phyloP scores from a whole-genome alignment of 2,113 vertebrate genomes.

The Egretta garzetta region DNA sequence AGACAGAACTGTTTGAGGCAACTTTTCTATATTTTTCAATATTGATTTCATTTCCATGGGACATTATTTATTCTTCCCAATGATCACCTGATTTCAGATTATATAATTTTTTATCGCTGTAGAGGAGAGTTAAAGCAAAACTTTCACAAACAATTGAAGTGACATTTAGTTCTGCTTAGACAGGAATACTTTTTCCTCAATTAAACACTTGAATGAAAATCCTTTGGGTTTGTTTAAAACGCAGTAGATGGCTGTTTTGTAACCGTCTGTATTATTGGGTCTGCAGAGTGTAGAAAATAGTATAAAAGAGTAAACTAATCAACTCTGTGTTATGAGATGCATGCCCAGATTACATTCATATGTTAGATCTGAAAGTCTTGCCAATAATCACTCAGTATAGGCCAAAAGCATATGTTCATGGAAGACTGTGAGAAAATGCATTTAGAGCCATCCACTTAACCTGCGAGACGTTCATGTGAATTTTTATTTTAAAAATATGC shows the following conservation, averaged over 20 bases:
- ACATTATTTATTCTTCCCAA: neutral
- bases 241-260: neutral
- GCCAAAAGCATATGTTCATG: neutral
- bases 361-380: neutral
- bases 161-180: neutral
- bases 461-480: neutral
- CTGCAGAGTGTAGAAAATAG: neutral
- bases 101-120: neutral
- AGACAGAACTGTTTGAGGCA: neutral
- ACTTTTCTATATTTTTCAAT: neutral
- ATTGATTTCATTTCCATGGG: neutral
- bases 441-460: neutral
- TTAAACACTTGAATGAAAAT: neutral
- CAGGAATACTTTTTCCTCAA: neutral
- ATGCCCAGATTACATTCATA: neutral
- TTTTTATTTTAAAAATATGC: neutral
- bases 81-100: neutral
- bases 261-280: neutral
- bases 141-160: neutral
- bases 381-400: neutral
- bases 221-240: neutral
- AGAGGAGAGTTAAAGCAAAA: neutral
- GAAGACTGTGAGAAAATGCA: neutral
- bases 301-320: neutral
- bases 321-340: neutral